These are phyloP conservation scores for Apis laboriosa DNA, from an alignment of 1,140 invertebrate genomes.

Conservation along the genomic window DNA sequence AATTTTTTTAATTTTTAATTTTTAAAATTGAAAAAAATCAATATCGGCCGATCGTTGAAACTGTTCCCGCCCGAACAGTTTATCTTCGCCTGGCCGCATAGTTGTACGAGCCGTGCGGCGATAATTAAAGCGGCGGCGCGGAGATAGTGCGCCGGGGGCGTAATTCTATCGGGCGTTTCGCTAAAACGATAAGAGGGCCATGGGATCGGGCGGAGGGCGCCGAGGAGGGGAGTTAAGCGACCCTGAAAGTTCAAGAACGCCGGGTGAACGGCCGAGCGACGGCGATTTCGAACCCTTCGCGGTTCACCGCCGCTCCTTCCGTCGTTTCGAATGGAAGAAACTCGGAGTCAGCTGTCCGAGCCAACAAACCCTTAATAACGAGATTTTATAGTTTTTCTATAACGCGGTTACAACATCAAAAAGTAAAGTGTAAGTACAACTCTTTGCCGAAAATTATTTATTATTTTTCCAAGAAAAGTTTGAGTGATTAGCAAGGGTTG, in stretches of 20 bases:
- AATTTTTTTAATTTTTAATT: too few species aligned
- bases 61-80: too few species aligned
- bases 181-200: slow-evolving; percentile 62
- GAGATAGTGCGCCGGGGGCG: slow-evolving; percentile 41
- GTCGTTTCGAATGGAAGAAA: neutral
- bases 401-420: too few species aligned
- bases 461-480: too few species aligned
- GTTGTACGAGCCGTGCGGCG: neutral
- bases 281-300: slow-evolving; percentile 55
- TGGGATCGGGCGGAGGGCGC: neutral
- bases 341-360: neutral
- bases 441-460: too few species aligned
- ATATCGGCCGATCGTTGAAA: too few species aligned
- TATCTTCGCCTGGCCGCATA: too few species aligned
- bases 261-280: slow-evolving; percentile 72
- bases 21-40: too few species aligned
- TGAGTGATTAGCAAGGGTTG: too few species aligned
- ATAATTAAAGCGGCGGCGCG: slow-evolving; percentile 17
- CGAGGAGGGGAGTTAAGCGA: slow-evolving; percentile 62
- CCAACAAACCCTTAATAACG: neutral
- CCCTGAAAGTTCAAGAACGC: slow-evolving; percentile 79
- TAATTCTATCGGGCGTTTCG: slow-evolving; percentile 64
- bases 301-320: slow-evolving; percentile 33
- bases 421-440: too few species aligned
- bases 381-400: too few species aligned